A percentile compares a stretch with the other conserved stretches of the same genome.
These are phyloP conservation scores for Solea solea DNA, from an alignment of 2,113 vertebrate genomes.

Conservation along the genomic window DNA sequence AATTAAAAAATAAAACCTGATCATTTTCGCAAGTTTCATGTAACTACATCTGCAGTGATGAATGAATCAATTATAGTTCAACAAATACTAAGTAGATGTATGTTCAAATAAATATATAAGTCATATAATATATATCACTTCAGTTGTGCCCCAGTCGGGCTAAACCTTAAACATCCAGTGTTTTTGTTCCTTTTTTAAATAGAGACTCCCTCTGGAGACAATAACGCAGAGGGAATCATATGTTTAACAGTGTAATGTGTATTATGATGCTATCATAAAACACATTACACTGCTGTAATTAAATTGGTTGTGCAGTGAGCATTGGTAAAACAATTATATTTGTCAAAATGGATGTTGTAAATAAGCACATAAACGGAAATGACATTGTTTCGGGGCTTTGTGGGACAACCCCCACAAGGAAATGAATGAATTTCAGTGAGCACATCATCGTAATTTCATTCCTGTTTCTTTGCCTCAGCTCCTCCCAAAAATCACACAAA, in stretches of 20 bases:
- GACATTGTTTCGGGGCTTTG: constrained; percentile 5
- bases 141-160: too few species aligned
- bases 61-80: too few species aligned
- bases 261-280: not conserved
- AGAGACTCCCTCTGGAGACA: too few species aligned
- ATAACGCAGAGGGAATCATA: too few species aligned
- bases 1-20: too few species aligned
- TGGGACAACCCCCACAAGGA: constrained; percentile 4
- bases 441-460: constrained; percentile 43
- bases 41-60: too few species aligned
- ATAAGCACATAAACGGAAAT: constrained; percentile 27
- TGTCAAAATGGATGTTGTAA: constrained; percentile 9
- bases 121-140: too few species aligned
- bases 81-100: too few species aligned
- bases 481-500: constrained; percentile 19
- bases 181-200: too few species aligned
- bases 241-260: not conserved
- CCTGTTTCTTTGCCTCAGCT: constrained; percentile 21
- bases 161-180: too few species aligned
- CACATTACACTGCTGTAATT: constrained; percentile 9
- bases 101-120: too few species aligned
- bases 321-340: constrained; percentile 27
- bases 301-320: constrained; percentile 15
- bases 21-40: too few species aligned
- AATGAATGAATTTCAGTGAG: constrained; percentile 45